Evolutionary conservation across 2,797 vertebrate genomes (phyloP).

Genomic region (Phoebastria nigripes): DNA sequence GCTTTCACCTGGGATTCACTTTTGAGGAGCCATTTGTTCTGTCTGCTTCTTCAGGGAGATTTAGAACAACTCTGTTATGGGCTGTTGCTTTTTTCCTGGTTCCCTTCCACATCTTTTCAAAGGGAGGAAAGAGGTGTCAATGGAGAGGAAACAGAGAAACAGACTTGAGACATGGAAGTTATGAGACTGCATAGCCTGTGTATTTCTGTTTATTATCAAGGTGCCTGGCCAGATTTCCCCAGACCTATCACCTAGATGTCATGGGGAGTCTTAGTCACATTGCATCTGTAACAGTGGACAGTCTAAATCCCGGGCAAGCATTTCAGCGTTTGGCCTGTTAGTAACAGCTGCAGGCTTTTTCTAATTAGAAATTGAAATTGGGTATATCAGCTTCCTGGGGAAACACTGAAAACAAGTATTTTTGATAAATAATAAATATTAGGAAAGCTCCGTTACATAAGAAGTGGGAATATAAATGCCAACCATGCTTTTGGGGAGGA

Average conservation of each 20-base stretch:
- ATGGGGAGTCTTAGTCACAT: not conserved
- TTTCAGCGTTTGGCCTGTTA: not conserved
- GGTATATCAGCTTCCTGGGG: not conserved
- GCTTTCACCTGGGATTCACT: not conserved
- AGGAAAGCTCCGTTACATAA: not conserved
- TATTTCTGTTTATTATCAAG: not conserved
- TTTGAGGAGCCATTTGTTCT: not conserved
- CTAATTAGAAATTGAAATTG: not conserved
- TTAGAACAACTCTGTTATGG: not conserved
- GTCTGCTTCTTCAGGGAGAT: not conserved
- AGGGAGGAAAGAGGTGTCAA: not conserved
- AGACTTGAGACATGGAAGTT: not conserved
- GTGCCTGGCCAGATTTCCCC: not conserved
- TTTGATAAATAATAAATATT: conserved; percentile 1
- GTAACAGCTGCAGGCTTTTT: not conserved
- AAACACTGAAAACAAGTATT: not conserved
- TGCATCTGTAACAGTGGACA: not conserved
- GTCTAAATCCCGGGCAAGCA: not conserved
- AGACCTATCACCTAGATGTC: not conserved
- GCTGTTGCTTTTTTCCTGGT: not conserved
- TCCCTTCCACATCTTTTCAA: not conserved
- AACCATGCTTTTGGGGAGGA: not conserved
- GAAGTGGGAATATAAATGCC: not conserved
- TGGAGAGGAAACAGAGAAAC: not conserved
- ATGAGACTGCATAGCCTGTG: not conserved